A percentile compares a stretch with the other conserved stretches of the same genome.
phyloP scores from a whole-genome alignment of 2,888 invertebrate genomes.

The Seladonia tumulorum region DNA sequence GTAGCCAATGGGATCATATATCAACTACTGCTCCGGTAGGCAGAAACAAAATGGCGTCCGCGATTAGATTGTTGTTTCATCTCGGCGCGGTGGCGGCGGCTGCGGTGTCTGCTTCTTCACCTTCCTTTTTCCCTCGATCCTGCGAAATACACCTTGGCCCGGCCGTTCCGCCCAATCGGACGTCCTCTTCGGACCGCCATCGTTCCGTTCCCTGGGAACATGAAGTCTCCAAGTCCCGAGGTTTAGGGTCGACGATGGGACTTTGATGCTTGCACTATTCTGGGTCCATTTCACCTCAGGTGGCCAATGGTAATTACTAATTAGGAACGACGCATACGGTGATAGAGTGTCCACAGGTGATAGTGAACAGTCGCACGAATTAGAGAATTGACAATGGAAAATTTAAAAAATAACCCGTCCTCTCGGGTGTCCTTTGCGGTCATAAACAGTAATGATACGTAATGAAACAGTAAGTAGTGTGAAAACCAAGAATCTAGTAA shows the following conservation, averaged over 20 bases:
- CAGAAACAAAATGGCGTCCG: constrained; percentile 78
- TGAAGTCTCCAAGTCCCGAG: neutral
- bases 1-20: constrained; percentile 83
- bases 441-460: neutral
- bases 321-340: neutral
- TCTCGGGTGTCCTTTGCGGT: neutral
- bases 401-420: neutral
- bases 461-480: neutral
- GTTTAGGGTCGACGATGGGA: neutral
- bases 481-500: no score
- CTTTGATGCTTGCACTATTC: neutral
- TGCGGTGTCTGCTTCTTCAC: constrained; percentile 32
- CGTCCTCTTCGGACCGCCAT: constrained; percentile 35
- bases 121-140: constrained; percentile 50
- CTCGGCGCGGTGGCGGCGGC: constrained; percentile 40
- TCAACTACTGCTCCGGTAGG: constrained; percentile 82
- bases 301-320: neutral
- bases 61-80: constrained; percentile 75
- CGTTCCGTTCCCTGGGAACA: neutral
- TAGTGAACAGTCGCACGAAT: neutral
- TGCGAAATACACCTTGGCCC: constrained; percentile 53
- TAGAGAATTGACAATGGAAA: neutral
- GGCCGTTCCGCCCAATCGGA: constrained; percentile 48
- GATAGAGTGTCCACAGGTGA: neutral
- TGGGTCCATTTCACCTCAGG: neutral